phyloP scores from a whole-genome alignment of 2,113 vertebrate species.

The Syngnathus scovelli region DNA sequence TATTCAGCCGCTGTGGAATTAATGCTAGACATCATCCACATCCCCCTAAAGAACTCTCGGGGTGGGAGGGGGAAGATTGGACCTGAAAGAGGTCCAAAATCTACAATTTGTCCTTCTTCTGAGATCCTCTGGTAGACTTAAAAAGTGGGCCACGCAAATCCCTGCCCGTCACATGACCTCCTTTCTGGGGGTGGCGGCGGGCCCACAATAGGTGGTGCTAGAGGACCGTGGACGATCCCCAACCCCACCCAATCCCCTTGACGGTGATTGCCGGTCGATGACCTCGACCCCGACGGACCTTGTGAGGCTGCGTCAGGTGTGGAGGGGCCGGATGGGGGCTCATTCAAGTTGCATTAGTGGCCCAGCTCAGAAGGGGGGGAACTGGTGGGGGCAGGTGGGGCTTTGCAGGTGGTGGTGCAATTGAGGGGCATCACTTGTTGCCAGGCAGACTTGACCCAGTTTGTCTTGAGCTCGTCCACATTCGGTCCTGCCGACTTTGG shows the following conservation, averaged over 20 bases:
- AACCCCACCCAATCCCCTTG: background rate
- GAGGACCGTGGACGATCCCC: conserved; percentile 28
- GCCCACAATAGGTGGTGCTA: conserved; percentile 46
- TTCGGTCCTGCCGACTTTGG: background rate
- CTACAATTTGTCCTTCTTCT: conserved; percentile 5
- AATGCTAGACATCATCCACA: background rate
- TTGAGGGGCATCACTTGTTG: background rate
- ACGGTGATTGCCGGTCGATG: conserved; percentile 18
- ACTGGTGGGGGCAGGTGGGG: conserved; percentile 43
- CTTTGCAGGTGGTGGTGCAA: conserved; percentile 41
- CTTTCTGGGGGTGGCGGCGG: conserved; percentile 33
- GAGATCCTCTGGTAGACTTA: conserved; percentile 24
- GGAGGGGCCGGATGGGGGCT: too few species aligned
- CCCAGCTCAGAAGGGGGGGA: conserved; percentile 29
- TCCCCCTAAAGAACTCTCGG: background rate
- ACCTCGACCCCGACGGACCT: conserved; percentile 19
- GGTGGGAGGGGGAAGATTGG: background rate
- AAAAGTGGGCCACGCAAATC: conserved; percentile 37
- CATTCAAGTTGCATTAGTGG: conserved; percentile 63
- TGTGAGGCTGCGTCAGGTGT: conserved; percentile 48
- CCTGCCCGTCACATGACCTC: conserved; percentile 54
- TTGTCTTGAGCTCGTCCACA: background rate
- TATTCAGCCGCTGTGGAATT: background rate
- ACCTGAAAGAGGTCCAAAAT: conserved; percentile 7
- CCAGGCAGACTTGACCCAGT: background rate